Evolutionary conservation across 2,797 vertebrate species (phyloP).

Genomic region (Lepus townsendii): DNA sequence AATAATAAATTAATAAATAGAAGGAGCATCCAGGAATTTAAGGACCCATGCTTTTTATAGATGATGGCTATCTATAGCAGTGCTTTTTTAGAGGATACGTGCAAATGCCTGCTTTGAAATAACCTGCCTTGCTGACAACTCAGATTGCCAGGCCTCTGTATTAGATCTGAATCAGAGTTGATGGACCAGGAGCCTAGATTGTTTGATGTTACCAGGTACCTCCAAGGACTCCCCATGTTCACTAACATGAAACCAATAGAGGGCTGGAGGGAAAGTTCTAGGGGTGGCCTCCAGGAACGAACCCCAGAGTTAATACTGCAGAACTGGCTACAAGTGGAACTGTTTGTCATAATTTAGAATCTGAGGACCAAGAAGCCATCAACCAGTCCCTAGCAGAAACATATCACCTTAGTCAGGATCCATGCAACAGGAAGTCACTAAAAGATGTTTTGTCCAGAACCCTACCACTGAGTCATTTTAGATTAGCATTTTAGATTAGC

Average conservation of each 20-base stretch:
- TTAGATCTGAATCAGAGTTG: background rate
- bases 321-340: background rate
- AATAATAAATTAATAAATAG: no score
- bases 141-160: background rate
- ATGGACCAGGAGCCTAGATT: background rate
- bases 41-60: background rate
- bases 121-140: background rate
- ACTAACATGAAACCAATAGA: background rate
- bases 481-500: constrained; percentile 10
- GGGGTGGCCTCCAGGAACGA: background rate
- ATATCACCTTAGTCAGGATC: background rate
- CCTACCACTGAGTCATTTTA: background rate
- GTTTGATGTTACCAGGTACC: background rate
- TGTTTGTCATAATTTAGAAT: background rate
- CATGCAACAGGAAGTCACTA: background rate
- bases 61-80: background rate
- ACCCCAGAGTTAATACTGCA: background rate
- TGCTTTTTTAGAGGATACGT: constrained; percentile 8
- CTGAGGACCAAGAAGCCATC: background rate
- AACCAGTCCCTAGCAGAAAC: constrained; percentile 2
- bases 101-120: background rate
- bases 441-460: background rate
- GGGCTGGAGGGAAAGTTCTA: background rate
- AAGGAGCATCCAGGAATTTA: background rate
- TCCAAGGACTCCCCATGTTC: background rate